Evolutionary conservation across 2,888 invertebrate species (phyloP), one percentile per base, ranked within the genome.

Genomic region (Chrysotoxum bicinctum): DNA sequence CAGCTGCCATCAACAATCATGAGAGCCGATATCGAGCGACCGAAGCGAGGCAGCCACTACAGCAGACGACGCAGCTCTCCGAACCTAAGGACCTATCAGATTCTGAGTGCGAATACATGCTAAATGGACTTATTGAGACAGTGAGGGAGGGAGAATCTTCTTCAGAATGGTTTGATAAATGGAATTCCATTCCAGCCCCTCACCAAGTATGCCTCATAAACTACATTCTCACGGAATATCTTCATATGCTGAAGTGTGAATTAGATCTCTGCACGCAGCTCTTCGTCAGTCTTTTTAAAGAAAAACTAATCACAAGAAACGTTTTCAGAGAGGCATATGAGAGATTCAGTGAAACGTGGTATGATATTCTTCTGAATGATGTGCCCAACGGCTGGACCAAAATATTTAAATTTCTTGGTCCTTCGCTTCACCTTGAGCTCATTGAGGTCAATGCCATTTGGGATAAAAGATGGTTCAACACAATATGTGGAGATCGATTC

Each of bases 311-410:
- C 4, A 88, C 89, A 7, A 87, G 78, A 45, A 26, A 70, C 1
- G 75, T 82, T 19, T 91, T 91, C 79, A 80, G 19, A 0, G 87
- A 88, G 54, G 90, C 89, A 0, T 91, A 91, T 54, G 72, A 68
- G 0, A 88, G 88, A 12, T 90, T 91, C 62, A 87, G 86, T 10
- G 88, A 89, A 7, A 89, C 89, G 2, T 88, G 90, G 48, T 87
- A 88, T 3, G 91, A 91, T 37, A 37, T 91, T 21, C 84, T 91
- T 16, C 77, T 90, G 8, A 37, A 58, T 21, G 91, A 91, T 87
- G 90, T 90, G 21, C 91, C 91, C 10, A 89, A 89, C 16, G 90
- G 89, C 3, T 91, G 91, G 90, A 82, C 87, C 0, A 91, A 90
- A 70, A 88, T 90, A 1, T 91, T 91, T 78, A 89, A 90, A 83